These are phyloP conservation scores for Latrodectus hesperus DNA, from an alignment of 2,888 invertebrate species.

Conservation along the genomic window DNA sequence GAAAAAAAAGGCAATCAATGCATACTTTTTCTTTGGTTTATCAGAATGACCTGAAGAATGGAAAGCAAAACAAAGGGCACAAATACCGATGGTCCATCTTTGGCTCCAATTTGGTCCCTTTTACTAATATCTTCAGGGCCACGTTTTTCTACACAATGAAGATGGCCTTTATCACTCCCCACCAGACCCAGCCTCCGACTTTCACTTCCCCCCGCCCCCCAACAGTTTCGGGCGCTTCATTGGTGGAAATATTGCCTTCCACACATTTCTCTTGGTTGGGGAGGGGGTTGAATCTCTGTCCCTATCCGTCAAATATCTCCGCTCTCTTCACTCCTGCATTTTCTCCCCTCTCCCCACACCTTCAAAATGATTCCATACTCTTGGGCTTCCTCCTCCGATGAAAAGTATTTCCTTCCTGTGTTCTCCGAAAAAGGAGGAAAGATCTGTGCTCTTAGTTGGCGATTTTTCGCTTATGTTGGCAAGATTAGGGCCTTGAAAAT, in stretches of 20 bases:
- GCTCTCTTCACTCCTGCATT: conserved; percentile 8
- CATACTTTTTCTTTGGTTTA: too few relatives aligned
- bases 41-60: not conserved
- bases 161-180: conserved; percentile 66
- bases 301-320: conserved; percentile 57
- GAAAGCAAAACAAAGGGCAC: conserved; percentile 36
- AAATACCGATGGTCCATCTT: conserved; percentile 36
- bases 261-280: conserved; percentile 14
- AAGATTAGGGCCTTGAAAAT: not conserved
- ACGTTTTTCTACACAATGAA: conserved; percentile 45
- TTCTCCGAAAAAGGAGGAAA: not conserved
- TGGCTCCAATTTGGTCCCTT: conserved; percentile 19
- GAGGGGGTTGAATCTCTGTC: conserved; percentile 15
- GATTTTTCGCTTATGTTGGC: conserved; percentile 30
- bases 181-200: conserved; percentile 42
- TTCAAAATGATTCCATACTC: conserved; percentile 68
- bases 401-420: conserved; percentile 35
- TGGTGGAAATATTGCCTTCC: conserved; percentile 63
- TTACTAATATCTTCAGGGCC: conserved; percentile 47
- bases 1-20: too few relatives aligned
- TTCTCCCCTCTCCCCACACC: conserved; percentile 28
- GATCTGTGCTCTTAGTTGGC: conserved; percentile 32
- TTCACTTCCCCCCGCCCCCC: conserved; percentile 14
- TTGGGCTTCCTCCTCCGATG: conserved; percentile 58
- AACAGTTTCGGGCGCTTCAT: conserved; percentile 14